Base-by-base conservation (phyloP, 2,797 vertebrate species). In the Ctenopoma multispine region DNA sequence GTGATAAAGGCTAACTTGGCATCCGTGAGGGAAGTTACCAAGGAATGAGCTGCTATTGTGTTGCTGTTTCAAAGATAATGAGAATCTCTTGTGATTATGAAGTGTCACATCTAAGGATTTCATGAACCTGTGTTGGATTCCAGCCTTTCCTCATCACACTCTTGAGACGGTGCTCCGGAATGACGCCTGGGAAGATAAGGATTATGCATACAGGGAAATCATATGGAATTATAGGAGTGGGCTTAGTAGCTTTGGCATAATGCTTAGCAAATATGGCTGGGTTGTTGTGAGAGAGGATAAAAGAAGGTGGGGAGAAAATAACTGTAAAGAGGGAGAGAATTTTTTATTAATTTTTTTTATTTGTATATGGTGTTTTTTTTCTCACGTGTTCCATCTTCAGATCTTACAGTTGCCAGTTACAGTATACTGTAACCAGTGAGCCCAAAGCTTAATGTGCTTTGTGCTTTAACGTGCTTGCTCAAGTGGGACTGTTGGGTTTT, bases 201-300 rank as follows among this genome's bases (percentile, higher is more conserved):
- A 92, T 92, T 90, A 90, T 79, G 69, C 82, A 85, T 81, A 83
- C 79, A 68, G 80, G 68, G 79, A 88, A 92, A 91, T 89, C 81
- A 77, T 78, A 77, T 83, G 82, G 86, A 87, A 88, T 90, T 91
- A 89, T 73, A 75, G 80, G 69, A 69, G 66, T 40, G 57, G 65
- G 70, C 79, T 89, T 73, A 70, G 70, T 82, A 60, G 72, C 83
- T 86, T 71, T 77, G 72, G 77, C 65, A 69, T 65, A 79, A 75
- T 66, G 65, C 71, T 58, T 48, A 78, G 68, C 29, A 53, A 77
- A 69, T 50, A 75, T 63, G 75, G 51, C 59, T 59, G 62, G 47
- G 18, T 46, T 69, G 54, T 44, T 43, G 49, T 69, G 56, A 70
- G 69, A 62, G 79, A 63, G 58, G 65, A 80, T 83, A 71, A 78